Evolutionary conservation across 2,888 invertebrate species (phyloP), one percentile per base, ranked within the genome.

Genomic region (Eristalinus aeneus): DNA sequence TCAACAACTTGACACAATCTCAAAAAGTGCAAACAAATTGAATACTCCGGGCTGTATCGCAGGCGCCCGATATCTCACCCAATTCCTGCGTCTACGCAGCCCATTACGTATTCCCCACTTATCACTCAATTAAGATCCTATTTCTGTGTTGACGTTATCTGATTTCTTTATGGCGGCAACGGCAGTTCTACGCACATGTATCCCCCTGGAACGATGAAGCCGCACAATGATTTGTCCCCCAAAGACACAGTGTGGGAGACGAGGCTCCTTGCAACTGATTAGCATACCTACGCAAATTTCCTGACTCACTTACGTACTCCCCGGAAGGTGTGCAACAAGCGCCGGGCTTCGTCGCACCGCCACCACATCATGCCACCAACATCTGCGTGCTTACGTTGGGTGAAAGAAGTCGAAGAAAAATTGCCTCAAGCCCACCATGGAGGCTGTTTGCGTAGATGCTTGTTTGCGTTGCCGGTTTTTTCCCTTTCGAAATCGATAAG

Each of bases 91-190:
- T 60, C 58, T 67, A 67, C 20, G n/a, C 34, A 58, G 58, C 67
- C 56, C 58, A 58, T 67, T 46, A 67, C 56, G 12, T 65, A 27
- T 23, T 75, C 23, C 58, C 79, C 54, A 67, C 79, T 79, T 79
- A 53, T 73, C 79, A 79, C 73, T 63, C 65, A 79, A 79, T 79
- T 79, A 68, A 61, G 68, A 79, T 79, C 67, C 67, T 73, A 67
- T 73, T 63, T 63, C 60, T 61, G 61, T 31, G 69, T 68, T 67
- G 73, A 68, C 61, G 27, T 20, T 73, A 63, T 79, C 73, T 61
- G 78, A 72, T 78, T 78, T 78, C 58, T 46, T 64, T 46, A 23
- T 20, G 68, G 23, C 61, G 27, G 11, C 78, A 72, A 8, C 11
- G 61, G 2, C 27, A 53, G 22, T 20, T 63, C 36, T 34, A 54